phyloP scores from a whole-genome alignment of 2,888 invertebrate genomes.

The Acronicta psi region DNA sequence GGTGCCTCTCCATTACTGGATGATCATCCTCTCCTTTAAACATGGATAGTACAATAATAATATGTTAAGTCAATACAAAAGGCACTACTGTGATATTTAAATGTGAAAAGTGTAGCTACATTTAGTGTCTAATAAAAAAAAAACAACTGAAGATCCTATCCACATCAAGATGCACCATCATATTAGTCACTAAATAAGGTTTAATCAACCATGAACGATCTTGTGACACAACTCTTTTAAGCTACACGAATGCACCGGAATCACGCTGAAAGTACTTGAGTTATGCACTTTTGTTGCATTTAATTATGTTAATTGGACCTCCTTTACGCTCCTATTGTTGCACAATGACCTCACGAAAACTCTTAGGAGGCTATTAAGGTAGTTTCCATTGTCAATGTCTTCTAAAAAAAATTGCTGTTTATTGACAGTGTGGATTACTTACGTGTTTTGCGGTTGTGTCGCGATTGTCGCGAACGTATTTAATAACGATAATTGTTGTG shows the following conservation, averaged over 20 bases:
- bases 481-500: slow-evolving; percentile 17
- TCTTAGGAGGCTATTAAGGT: slow-evolving; percentile 9
- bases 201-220: neutral
- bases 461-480: slow-evolving; percentile 27
- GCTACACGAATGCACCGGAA: slow-evolving; percentile 33
- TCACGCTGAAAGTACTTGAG: slow-evolving; percentile 43
- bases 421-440: slow-evolving; percentile 7
- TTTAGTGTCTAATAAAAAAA: too few relatives aligned
- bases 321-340: slow-evolving; percentile 24
- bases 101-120: too few relatives aligned
- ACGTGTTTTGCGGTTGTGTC: slow-evolving; percentile 30
- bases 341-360: slow-evolving; percentile 34
- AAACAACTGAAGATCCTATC: too few relatives aligned
- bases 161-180: too few relatives aligned
- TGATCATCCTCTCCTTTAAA: too few relatives aligned
- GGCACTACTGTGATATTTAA: too few relatives aligned
- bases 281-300: slow-evolving; percentile 34
- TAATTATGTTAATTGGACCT: slow-evolving; percentile 43
- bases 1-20: too few relatives aligned
- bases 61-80: too few relatives aligned
- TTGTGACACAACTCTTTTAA: slow-evolving; percentile 5
- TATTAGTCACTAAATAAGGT: neutral
- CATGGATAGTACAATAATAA: too few relatives aligned
- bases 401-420: slow-evolving; percentile 26
- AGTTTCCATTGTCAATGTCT: slow-evolving; percentile 49